A percentile compares a stretch with the other conserved stretches of the same genome.
Conservation (phyloP, 1,140 invertebrate genomes). For the Drosophila pseudoobscura region DNA sequence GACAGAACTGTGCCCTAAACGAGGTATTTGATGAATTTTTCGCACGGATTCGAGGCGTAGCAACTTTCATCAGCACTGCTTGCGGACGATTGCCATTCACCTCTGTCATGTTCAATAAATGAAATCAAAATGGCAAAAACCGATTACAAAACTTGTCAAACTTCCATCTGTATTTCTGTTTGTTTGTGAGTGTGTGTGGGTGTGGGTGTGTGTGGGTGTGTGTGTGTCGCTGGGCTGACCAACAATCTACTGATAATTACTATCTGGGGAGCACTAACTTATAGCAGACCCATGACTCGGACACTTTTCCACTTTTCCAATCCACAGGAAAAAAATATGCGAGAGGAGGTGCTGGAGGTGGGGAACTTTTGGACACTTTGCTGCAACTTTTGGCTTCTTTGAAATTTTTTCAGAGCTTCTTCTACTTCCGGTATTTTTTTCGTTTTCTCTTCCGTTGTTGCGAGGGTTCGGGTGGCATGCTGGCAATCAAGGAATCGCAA, state of each 20-base stretch:
- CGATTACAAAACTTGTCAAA: conserved; percentile 78
- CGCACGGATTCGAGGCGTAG: too few species aligned
- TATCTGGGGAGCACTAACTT: conserved; percentile 80
- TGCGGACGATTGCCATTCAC: neutral
- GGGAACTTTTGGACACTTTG: conserved; percentile 54
- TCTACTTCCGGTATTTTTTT: neutral
- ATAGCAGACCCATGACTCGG: conserved; percentile 45
- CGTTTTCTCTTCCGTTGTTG: neutral
- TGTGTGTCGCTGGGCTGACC: conserved; percentile 26
- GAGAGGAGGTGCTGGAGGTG: conserved; percentile 3
- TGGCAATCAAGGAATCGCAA: conserved; percentile 57
- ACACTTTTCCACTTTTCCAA: conserved; percentile 44
- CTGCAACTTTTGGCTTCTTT: conserved; percentile 48
- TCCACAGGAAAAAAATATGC: conserved; percentile 12
- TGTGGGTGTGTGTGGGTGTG: neutral
- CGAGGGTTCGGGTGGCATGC: neutral
- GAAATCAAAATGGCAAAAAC: conserved; percentile 71
- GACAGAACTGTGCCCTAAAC: too few species aligned
- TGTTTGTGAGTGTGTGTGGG: conserved; percentile 1
- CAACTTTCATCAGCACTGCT: too few species aligned
- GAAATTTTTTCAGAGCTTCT: conserved; percentile 9
- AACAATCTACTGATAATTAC: conserved; percentile 80
- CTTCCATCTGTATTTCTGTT: conserved; percentile 40
- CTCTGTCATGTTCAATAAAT: conserved; percentile 64
- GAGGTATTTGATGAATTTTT: too few species aligned